Base-by-base conservation (phyloP, 2,797 vertebrate genomes). In the Melanitta fusca region DNA sequence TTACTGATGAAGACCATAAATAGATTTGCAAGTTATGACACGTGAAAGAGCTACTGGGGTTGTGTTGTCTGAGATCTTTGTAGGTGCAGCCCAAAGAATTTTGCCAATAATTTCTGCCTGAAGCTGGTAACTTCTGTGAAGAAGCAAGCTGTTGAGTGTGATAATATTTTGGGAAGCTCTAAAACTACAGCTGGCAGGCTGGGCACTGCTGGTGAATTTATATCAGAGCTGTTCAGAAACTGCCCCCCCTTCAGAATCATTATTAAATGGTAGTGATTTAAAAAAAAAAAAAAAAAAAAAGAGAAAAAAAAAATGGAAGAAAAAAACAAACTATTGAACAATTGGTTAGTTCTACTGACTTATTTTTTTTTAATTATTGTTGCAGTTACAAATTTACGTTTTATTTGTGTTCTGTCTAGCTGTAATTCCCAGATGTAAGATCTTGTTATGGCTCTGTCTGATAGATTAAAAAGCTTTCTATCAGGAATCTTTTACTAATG, bases 391-490 rank as follows among this genome's bases (percentile, higher is more conserved):
- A 74, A 43, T 51, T 16, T 1, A 20, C 6, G 2, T 69, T 71
- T 91, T 54, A 6, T 58, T 34, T 65, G n/a, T 84, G 3, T 51
- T 88, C 36, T 88, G 51, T 66, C 74, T 73, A 57, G 13, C 53
- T 93, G 28, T 57, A 82, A 51, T 90, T 96, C 94, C 85, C 80
- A 85, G 61, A 18, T 85, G 68, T 58, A 34, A 70, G 78, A n/a
- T 64, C 34, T 14, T 65, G 60, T 68, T 88, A 54, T 2, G 36
- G 43, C 77, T 79, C 62, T 65, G 39, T 65, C 88, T 86, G 78
- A 64, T 79, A 94, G 89, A 93, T 90, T 30, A 93, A 90, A 94
- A 91, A 54, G 68, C 85, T 77, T 88, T 89, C 92, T 82, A 39
- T 93, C 85, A 93, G 83, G 80, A 96, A 90, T 62, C 68, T 93